phyloP scores from a whole-genome alignment of 2,888 invertebrate genomes.

The Hololepta plana region DNA sequence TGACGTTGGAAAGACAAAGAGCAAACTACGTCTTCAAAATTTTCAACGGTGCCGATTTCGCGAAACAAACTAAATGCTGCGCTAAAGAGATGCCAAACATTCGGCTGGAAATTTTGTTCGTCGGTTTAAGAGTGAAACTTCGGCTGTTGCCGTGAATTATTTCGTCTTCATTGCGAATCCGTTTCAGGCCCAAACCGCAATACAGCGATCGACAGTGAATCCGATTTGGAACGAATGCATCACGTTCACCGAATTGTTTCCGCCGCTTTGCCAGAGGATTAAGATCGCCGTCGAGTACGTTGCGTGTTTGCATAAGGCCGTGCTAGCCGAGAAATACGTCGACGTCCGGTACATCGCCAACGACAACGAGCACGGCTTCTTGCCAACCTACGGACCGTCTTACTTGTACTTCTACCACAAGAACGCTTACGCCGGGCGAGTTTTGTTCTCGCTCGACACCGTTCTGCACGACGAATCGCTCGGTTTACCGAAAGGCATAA shows the following conservation, averaged over 20 bases:
- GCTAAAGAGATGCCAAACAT: conserved; percentile 20
- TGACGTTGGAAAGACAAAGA: conserved; percentile 27
- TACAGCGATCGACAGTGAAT: conserved; percentile 37
- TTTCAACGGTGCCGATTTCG: conserved; percentile 28
- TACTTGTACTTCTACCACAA: conserved; percentile 57
- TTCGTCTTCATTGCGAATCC: conserved; percentile 3
- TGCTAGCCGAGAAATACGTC: conserved; percentile 35
- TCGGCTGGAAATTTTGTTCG: conserved; percentile 41
- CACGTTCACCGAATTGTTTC: conserved; percentile 64
- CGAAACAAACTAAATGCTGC: conserved; percentile 1
- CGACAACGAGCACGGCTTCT: conserved; percentile 45
- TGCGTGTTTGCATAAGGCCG: conserved; percentile 21
- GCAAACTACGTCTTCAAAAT: conserved; percentile 37
- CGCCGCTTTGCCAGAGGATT: conserved; percentile 57
- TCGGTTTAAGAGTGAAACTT: conserved; percentile 35
- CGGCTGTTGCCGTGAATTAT: neutral
- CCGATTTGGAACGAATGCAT: conserved; percentile 65
- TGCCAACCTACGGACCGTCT: conserved; percentile 70
- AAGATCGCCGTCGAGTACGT: conserved; percentile 41
- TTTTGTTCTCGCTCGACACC: conserved; percentile 55
- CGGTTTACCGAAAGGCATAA: conserved; percentile 18
- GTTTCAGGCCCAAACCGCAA: conserved; percentile 35
- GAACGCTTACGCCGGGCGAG: conserved; percentile 48
- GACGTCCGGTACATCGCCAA: conserved; percentile 39
- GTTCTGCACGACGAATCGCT: conserved; percentile 40